Evolutionary conservation across 2,888 invertebrate genomes (phyloP), one percentile per base, ranked within the genome.

Genomic region (Frankliniella fusca): DNA sequence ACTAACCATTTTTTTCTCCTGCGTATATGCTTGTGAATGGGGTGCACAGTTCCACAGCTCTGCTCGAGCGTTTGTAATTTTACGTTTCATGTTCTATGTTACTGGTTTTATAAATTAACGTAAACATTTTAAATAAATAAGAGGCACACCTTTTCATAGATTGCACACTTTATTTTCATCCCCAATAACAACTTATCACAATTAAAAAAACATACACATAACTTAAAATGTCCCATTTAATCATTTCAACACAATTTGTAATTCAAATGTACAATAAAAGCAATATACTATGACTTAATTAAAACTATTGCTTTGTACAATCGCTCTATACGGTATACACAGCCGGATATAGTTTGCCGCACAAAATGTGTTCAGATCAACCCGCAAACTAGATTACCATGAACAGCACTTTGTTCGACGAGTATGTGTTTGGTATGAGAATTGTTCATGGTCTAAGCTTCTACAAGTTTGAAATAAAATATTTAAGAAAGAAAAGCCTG

Each of bases 271-370:
- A 38, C 38, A 38, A 38, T 38, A 38, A 38, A 38, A 3, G 27
- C 27, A 27, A 76, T 76, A 76, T 76, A 76, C 27, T 76, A 76
- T 76, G 70, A 76, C 27, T 76, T 12, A 76, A 23, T 76, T 76
- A 76, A 54, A 76, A 27, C 70, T 76, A 76, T 76, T 12, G 27
- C 70, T 76, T 76, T 76, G 70, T 76, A 76, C 70, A 76, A 27
- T 76, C 27, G 70, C 70, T 61, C 61, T 76, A 76, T 27, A 76
- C 12, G 27, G 70, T 23, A 76, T 76, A 76, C 70, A 76, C 70
- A 76, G 70, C 70, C 70, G 70, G 70, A 23, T 20, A 54, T 54
- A 76, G 11, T 27, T 76, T 12, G 70, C 27, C 70, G 70, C 27
- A 23, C 20, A 76, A 76, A 76, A 27, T 76, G 70, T n/a, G 70